phyloP scores from a whole-genome alignment of 2,113 vertebrate genomes.

The Paralichthys olivaceus region DNA sequence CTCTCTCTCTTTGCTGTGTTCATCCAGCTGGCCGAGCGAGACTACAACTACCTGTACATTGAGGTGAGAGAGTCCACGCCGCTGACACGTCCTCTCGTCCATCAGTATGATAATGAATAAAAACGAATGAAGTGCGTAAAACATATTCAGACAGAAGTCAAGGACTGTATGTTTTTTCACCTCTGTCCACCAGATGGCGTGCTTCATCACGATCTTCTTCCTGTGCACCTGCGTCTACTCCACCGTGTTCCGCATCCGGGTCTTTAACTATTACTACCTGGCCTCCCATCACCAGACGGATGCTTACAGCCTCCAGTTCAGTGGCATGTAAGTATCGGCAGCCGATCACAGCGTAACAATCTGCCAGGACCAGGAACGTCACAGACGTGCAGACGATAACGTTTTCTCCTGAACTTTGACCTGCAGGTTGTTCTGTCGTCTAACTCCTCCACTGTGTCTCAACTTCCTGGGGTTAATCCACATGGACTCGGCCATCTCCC shows the following conservation, averaged over 20 bases:
- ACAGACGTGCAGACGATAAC: not conserved
- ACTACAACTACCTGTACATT: conserved; percentile 98
- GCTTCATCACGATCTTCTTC: conserved; percentile 98
- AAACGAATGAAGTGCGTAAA: not conserved
- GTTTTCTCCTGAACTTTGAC: not conserved
- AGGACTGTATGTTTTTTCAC: not conserved
- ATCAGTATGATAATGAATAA: not conserved
- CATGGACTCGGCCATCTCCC: conserved; percentile 96
- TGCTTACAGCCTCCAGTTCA: conserved; percentile 98
- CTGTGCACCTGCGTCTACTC: conserved; percentile 97
- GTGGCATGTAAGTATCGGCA: conserved; percentile 90
- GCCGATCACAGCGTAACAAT: not conserved
- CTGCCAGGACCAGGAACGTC: not conserved
- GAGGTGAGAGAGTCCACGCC: conserved; percentile 83
- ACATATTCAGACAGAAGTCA: too few species aligned
- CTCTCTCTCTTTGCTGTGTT: conserved; percentile 96
- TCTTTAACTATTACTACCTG: conserved; percentile 99
- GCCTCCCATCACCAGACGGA: conserved; percentile 98
- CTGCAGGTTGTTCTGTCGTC: conserved; percentile 94
- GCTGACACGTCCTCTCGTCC: too few species aligned
- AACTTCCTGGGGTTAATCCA: conserved; percentile 98
- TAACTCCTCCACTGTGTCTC: conserved; percentile 96
- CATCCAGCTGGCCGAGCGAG: conserved; percentile 94
- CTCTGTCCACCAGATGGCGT: conserved; percentile 89
- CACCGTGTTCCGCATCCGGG: conserved; percentile 96